Evolutionary conservation across 53 echinoderm and acorn worm genomes (phyloP), one percentile per base, ranked within the genome.

Genomic region (Holothuria scabra): DNA sequence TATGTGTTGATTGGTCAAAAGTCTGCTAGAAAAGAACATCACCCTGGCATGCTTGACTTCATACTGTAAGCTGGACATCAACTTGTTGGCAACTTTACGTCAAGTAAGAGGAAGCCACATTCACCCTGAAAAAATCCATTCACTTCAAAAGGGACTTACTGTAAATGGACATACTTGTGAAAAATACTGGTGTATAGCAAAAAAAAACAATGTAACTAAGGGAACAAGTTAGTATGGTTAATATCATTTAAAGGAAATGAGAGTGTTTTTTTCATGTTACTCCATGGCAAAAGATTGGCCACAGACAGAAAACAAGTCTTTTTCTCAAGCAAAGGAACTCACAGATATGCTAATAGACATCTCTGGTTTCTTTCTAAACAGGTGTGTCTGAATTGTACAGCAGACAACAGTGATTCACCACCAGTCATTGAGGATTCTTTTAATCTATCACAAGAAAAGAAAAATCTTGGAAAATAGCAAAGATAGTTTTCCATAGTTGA

Each of bases 261-360:
- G 6, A 0, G 9, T 12, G 63, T 11, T 23, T 62, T 16, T 62
- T 25, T 23, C 24, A 1, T 28, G 9, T 62, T 25, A 7, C 9
- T 37, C 67, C 30, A 31, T 8, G 41, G 41, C 2, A 41, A 8
- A 28, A 61, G 22, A 5, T 19, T 7, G 28, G 62, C 62, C 8
- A 61, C 4, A 61, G 62, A 61, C 28, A 61, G 0, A 2, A 61
- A 61, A 22, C 28, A 28, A 23, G 13, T 22, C 28, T 31, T 12
- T 30, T 28, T 32, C 58, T 33, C 23, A 9, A 59, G 41, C 12
- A 29, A 31, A 28, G 31, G 65, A 28, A 87, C 94, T 90, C 81
- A 97, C 97, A 95, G 78, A 32, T 97, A 97, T 22, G 97, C 97
- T 23, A 97, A 91, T 12, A 97, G 92, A 75, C 94, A 97, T 72